A percentile compares a stretch with the other conserved stretches of the same genome.
Evolutionary conservation across 2,797 vertebrate species (phyloP).

Genomic region (Gallinago stenura): DNA sequence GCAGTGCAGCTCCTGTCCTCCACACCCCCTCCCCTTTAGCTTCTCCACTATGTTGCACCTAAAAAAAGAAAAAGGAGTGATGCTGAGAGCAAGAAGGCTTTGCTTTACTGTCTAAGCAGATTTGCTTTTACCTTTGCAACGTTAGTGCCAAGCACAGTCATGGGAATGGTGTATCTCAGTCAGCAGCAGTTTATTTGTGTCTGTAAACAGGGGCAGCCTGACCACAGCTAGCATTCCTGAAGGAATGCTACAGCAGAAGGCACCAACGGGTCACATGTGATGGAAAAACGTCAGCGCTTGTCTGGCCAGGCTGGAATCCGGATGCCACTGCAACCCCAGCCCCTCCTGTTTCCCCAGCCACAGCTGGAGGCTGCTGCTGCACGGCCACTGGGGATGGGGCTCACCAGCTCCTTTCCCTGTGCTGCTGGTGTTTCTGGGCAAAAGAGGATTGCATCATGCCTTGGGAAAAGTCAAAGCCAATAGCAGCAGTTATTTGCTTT

Average conservation of each 20-base stretch:
- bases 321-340: conserved; percentile 33
- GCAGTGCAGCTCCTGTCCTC: neutral
- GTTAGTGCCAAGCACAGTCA: neutral
- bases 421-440: neutral
- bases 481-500: neutral
- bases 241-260: conserved; percentile 7
- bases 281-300: conserved; percentile 35
- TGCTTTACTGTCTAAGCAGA: neutral
- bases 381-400: neutral
- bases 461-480: neutral
- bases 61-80: neutral
- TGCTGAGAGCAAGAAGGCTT: neutral
- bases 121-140: neutral
- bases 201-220: conserved; percentile 17
- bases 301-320: conserved; percentile 21
- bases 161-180: conserved; percentile 37
- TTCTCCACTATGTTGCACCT: neutral
- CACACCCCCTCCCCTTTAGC: neutral
- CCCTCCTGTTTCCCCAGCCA: neutral
- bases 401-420: neutral
- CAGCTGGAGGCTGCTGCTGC: neutral
- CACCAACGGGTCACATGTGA: neutral
- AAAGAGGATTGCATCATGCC: no score
- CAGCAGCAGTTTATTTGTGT: conserved; percentile 46
- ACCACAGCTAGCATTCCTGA: conserved; percentile 58